Percentiles rank a stretch among this genome's conserved stretches.
Conservation (phyloP, 2,888 invertebrate species). For the Notocelia uddmanniana region DNA sequence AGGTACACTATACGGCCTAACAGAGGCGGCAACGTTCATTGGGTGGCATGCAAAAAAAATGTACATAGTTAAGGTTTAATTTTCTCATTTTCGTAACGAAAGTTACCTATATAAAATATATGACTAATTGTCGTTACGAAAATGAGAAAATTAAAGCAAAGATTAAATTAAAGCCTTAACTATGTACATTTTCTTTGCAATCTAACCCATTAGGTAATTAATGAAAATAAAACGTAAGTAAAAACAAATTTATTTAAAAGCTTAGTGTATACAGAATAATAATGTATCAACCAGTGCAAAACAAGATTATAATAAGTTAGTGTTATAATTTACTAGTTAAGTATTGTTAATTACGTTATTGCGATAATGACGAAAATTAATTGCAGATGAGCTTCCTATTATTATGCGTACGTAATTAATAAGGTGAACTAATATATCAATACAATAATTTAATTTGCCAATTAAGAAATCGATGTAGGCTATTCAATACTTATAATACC, state of each 20-base stretch:
- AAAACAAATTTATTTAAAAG: conserved; percentile 40
- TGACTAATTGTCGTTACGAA: too few relatives aligned
- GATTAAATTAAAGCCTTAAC: too few relatives aligned
- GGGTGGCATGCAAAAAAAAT: too few relatives aligned
- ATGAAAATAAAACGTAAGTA: conserved; percentile 5
- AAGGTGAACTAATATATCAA: neutral
- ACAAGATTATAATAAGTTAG: conserved; percentile 3
- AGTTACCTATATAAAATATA: too few relatives aligned
- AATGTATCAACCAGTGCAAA: conserved; percentile 36
- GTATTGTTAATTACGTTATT: conserved; percentile 12
- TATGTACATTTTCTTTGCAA: too few relatives aligned
- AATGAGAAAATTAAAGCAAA: too few relatives aligned
- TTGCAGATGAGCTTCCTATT: conserved; percentile 9
- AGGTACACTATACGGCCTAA: too few relatives aligned
- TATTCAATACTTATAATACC: conserved; percentile 11
- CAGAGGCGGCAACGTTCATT: too few relatives aligned
- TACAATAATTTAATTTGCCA: conserved; percentile 17
- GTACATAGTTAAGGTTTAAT: too few relatives aligned
- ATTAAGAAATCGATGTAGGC: conserved; percentile 12
- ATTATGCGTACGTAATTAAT: conserved; percentile 7
- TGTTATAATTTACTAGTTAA: neutral
- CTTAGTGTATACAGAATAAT: conserved; percentile 22
- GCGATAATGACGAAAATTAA: neutral
- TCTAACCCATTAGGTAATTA: neutral
- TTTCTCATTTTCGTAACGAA: too few relatives aligned